Evolutionary conservation across 2,113 vertebrate species (phyloP).

Genomic region (Rhynchomys soricoides): DNA sequence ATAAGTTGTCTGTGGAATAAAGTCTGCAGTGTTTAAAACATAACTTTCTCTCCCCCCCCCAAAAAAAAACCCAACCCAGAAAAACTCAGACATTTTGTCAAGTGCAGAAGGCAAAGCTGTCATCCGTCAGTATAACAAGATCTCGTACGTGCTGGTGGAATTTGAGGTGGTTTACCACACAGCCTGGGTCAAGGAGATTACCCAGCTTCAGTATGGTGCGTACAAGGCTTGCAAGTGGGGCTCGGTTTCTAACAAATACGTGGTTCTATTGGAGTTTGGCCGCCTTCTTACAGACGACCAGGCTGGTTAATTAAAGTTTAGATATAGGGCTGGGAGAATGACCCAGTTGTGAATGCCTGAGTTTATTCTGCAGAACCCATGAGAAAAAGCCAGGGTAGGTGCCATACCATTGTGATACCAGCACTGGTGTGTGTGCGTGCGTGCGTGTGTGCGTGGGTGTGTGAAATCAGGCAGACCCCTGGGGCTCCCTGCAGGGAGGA

Average conservation of each 20-base stretch:
- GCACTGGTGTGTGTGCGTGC: no score
- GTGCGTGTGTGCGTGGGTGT: no score
- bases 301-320: conserved; percentile 1
- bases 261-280: not conserved
- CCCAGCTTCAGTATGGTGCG: conserved; percentile 85
- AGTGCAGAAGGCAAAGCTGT: conserved; percentile 87
- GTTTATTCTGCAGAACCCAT: not conserved
- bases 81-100: conserved; percentile 88
- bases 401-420: not conserved
- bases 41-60: not conserved
- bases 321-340: not conserved
- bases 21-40: conserved; percentile 2
- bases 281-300: not conserved
- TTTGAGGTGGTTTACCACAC: conserved; percentile 88
- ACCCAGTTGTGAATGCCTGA: not conserved
- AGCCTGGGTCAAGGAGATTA: conserved; percentile 88
- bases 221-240: not conserved
- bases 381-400: not conserved
- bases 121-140: conserved; percentile 88
- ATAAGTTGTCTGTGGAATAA: not conserved
- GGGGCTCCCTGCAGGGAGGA: not conserved
- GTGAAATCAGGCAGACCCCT: not conserved
- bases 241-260: not conserved
- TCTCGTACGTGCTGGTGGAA: conserved; percentile 86
- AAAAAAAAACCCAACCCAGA: conserved; percentile 80